A percentile compares a stretch with the other conserved stretches of the same genome.
Evolutionary conservation across 2,888 invertebrate genomes (phyloP).

Genomic region (Kryphioiulus occultus): DNA sequence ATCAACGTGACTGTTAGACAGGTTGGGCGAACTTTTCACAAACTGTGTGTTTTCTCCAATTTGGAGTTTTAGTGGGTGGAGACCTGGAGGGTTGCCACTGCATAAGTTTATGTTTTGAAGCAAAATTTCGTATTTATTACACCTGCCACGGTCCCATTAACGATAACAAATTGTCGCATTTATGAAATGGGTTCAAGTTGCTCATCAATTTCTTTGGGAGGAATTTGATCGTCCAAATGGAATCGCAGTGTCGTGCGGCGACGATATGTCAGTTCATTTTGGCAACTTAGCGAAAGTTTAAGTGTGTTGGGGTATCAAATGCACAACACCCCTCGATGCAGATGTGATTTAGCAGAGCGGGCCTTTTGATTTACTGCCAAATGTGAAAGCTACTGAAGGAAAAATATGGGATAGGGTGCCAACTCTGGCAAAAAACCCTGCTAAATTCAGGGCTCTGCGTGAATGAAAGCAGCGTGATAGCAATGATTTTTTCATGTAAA

Average conservation of each 20-base stretch:
- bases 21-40: neutral
- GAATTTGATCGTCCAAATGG: slow-evolving; percentile 26
- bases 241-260: neutral
- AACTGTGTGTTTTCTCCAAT: neutral
- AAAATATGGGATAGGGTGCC: neutral
- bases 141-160: neutral
- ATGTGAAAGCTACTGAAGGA: slow-evolving; percentile 29
- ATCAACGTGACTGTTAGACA: neutral
- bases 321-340: neutral
- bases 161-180: neutral
- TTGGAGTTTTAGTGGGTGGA: neutral
- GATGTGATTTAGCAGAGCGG: neutral
- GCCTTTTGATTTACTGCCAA: slow-evolving; percentile 34
- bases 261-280: slow-evolving; percentile 2
- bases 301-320: neutral
- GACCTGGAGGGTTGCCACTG: neutral
- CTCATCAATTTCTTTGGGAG: neutral
- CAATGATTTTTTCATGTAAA: slow-evolving; percentile 32
- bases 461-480: slow-evolving; percentile 26
- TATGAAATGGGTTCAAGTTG: neutral
- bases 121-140: slow-evolving; percentile 4
- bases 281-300: slow-evolving; percentile 15
- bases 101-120: neutral
- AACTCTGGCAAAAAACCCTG: neutral
- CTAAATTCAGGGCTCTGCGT: neutral